Conservation (phyloP, 2,797 vertebrate genomes). For the Aratinga solstitialis region DNA sequence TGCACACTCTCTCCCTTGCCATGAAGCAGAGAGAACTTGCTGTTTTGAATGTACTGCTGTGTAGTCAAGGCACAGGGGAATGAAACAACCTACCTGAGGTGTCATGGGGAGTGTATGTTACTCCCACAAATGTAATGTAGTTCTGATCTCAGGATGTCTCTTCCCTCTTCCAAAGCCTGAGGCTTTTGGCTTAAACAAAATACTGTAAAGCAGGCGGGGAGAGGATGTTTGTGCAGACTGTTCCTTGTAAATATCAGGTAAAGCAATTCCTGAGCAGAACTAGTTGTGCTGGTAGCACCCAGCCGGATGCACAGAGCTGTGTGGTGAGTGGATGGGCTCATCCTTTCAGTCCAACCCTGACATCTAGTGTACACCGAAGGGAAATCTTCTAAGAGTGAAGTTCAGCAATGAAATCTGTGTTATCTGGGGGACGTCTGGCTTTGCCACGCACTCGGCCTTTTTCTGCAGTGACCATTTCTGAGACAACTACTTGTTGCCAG, state of each 20-base stretch:
- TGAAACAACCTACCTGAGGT: background rate
- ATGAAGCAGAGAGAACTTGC: background rate
- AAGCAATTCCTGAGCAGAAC: background rate
- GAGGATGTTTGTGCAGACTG: background rate
- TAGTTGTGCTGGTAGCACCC: background rate
- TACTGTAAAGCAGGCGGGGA: background rate
- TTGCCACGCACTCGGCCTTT: background rate
- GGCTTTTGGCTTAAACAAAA: background rate
- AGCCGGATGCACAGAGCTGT: rapidly evolving
- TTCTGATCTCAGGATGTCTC: background rate
- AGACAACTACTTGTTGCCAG: background rate
- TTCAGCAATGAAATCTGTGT: background rate
- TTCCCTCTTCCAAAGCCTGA: background rate
- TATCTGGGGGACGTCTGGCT: background rate
- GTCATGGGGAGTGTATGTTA: background rate
- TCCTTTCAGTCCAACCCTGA: slow-evolving; percentile 18
- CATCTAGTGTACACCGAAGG: slow-evolving; percentile 31
- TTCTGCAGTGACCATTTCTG: background rate
- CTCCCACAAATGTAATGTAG: background rate
- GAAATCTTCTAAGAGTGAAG: background rate
- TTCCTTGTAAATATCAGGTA: background rate
- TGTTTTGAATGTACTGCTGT: background rate
- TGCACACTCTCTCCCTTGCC: background rate
- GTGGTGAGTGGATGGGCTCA: background rate
- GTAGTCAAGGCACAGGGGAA: background rate